Conservation (phyloP, 2,888 invertebrate genomes). For the Yponomeuta cagnagella region DNA sequence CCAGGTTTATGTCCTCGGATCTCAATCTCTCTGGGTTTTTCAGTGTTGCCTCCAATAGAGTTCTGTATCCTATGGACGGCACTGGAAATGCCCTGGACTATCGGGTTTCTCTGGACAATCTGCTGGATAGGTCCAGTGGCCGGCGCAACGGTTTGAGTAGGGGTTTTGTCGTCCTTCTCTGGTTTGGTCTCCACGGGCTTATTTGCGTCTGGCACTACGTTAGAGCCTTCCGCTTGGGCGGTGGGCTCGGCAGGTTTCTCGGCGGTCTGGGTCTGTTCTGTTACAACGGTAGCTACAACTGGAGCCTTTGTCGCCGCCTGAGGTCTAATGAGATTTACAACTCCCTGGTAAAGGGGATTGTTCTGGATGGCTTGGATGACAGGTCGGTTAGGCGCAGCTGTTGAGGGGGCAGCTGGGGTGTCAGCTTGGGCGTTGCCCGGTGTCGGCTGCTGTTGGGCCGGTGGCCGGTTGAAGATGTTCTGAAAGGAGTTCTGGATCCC, state of each 20-base stretch:
- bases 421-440: slow-evolving; percentile 11
- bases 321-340: slow-evolving; percentile 22
- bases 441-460: slow-evolving; percentile 15
- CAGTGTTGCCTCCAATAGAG: slow-evolving; percentile 32
- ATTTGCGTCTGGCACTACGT: slow-evolving; percentile 21
- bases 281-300: neutral
- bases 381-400: slow-evolving; percentile 26
- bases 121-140: slow-evolving; percentile 36
- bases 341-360: slow-evolving; percentile 20
- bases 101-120: slow-evolving; percentile 41
- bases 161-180: slow-evolving; percentile 7
- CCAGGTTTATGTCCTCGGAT: neutral
- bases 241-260: slow-evolving; percentile 12
- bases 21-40: slow-evolving; percentile 37
- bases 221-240: slow-evolving; percentile 22
- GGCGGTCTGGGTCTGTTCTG: neutral
- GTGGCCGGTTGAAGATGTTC: slow-evolving; percentile 25
- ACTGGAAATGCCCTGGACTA: slow-evolving; percentile 39
- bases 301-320: slow-evolving; percentile 3
- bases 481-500: slow-evolving; percentile 27
- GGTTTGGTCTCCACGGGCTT: slow-evolving; percentile 20
- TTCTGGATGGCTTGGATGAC: slow-evolving; percentile 40
- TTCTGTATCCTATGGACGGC: slow-evolving; percentile 42
- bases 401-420: slow-evolving; percentile 22
- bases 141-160: neutral